A percentile compares a stretch with the other conserved stretches of the same genome.
phyloP scores from a whole-genome alignment of 2,888 invertebrate genomes.

The Drosophila infuscata region DNA sequence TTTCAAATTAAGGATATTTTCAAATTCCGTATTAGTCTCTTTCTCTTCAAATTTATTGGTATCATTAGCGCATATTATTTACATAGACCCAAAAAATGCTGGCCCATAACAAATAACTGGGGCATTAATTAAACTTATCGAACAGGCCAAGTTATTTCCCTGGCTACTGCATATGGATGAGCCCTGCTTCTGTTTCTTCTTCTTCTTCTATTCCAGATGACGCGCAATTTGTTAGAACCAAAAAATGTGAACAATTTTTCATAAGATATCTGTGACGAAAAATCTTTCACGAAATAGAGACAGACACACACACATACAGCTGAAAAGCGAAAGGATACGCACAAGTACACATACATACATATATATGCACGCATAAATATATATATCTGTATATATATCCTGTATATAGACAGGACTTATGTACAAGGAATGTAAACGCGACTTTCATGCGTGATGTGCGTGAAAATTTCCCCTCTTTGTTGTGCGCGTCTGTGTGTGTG shows the following conservation, averaged over 20 bases:
- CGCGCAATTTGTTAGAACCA: slow-evolving; percentile 50
- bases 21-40: not conserved
- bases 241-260: slow-evolving; percentile 57
- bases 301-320: slow-evolving; percentile 13
- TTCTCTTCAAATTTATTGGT: slow-evolving; percentile 44
- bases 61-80: slow-evolving; percentile 47
- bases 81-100: slow-evolving; percentile 22
- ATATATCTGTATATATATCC: not conserved
- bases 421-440: slow-evolving; percentile 46
- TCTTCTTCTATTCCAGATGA: slow-evolving; percentile 25
- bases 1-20: not conserved
- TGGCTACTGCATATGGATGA: slow-evolving; percentile 29
- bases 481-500: not conserved
- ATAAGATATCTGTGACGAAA: slow-evolving; percentile 58
- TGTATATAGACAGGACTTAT: slow-evolving; percentile 35
- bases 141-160: slow-evolving; percentile 19
- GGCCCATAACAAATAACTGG: slow-evolving; percentile 44
- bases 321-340: slow-evolving; percentile 51
- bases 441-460: slow-evolving; percentile 73
- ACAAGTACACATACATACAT: slow-evolving; percentile 16
- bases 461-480: slow-evolving; percentile 71
- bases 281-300: slow-evolving; percentile 42
- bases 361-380: not conserved
- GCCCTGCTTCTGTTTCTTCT: not conserved
- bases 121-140: slow-evolving; percentile 65